phyloP scores from a whole-genome alignment of 2,888 invertebrate genomes.

The Coecobrya sp. region DNA sequence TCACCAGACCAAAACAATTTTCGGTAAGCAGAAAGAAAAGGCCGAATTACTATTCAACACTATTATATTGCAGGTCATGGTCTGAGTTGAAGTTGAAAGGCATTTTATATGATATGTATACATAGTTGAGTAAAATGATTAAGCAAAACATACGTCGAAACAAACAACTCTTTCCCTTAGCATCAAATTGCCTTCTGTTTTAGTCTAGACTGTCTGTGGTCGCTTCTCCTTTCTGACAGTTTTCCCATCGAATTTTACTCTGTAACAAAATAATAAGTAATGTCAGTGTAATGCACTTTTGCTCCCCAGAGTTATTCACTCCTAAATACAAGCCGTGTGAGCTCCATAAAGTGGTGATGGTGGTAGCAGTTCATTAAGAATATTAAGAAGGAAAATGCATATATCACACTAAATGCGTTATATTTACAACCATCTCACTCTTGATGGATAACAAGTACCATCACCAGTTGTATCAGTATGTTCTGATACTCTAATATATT shows the following conservation, averaged over 20 bases:
- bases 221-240: constrained; percentile 11
- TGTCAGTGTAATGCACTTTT: neutral
- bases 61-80: constrained; percentile 30
- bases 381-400: neutral
- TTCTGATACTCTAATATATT: neutral
- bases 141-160: neutral
- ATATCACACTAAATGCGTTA: neutral
- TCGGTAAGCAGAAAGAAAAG: neutral
- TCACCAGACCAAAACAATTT: neutral
- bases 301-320: neutral
- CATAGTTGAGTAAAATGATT: neutral
- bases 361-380: no score
- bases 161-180: neutral
- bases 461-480: constrained; percentile 45
- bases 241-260: neutral
- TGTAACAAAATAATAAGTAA: constrained; percentile 8
- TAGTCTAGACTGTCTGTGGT: constrained; percentile 38
- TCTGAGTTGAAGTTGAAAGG: neutral
- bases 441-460: neutral
- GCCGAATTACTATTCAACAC: neutral
- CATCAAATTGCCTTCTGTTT: constrained; percentile 5
- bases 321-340: no score
- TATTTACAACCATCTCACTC: neutral
- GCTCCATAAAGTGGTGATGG: no score
- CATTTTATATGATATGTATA: neutral